phyloP scores from a whole-genome alignment of 2,797 vertebrate genomes.

The Bradypodion pumilum region DNA sequence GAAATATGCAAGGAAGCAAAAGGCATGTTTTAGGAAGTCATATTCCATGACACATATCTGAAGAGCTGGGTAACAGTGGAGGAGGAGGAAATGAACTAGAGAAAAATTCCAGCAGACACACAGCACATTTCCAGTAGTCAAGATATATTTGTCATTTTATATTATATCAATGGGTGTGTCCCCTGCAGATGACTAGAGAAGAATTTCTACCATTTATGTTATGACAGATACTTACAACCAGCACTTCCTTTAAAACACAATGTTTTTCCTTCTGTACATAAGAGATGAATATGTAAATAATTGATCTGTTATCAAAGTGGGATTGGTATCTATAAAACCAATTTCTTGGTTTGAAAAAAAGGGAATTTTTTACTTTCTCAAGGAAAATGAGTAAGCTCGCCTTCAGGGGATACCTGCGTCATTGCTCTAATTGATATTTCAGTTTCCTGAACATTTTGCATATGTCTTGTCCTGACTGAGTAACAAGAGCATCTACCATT shows the following conservation, averaged over 20 bases:
- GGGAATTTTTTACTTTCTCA: not conserved
- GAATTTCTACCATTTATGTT: not conserved
- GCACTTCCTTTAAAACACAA: not conserved
- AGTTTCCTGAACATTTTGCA: not conserved
- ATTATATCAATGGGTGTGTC: not conserved
- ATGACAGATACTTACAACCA: not conserved
- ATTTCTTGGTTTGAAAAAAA: not conserved
- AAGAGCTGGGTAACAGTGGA: slow-evolving; percentile 48
- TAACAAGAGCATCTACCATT: not conserved
- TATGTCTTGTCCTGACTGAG: not conserved
- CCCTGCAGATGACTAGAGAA: not conserved
- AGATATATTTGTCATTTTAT: slow-evolving; percentile 30
- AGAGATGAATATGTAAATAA: slow-evolving; percentile 23
- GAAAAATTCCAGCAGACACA: slow-evolving; percentile 40
- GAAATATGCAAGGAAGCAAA: slow-evolving; percentile 49
- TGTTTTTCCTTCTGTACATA: fast-evolving
- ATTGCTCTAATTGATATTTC: not conserved
- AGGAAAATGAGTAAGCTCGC: not conserved
- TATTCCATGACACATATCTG: slow-evolving; percentile 36
- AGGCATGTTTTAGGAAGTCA: slow-evolving; percentile 28
- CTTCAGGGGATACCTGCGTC: not conserved
- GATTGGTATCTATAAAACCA: slow-evolving; percentile 29
- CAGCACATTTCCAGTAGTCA: slow-evolving; percentile 51
- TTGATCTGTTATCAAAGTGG: slow-evolving; percentile 7
- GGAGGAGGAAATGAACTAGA: slow-evolving; percentile 39